Conservation (phyloP, 2,113 vertebrate genomes). For the Struthio camelus region DNA sequence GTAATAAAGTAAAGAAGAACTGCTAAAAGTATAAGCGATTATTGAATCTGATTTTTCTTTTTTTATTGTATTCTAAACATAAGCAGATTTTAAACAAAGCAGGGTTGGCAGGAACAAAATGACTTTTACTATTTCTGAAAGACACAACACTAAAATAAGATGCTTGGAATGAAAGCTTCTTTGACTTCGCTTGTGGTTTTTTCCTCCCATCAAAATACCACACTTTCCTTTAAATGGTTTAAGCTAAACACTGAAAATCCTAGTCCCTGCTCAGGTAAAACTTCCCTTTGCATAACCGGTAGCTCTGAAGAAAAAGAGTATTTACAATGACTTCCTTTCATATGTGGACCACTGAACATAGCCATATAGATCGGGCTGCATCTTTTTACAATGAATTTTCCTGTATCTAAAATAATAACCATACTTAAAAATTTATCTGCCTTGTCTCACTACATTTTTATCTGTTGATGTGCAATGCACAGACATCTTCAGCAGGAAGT, state of each 20-base stretch:
- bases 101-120: not conserved
- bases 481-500: not conserved
- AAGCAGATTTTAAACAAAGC: conserved; percentile 28
- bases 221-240: not conserved
- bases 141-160: not conserved
- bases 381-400: not conserved
- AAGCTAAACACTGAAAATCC: not conserved
- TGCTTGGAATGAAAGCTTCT: not conserved
- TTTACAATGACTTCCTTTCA: not conserved
- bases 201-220: not conserved
- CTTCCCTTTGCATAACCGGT: not conserved
- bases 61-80: not conserved
- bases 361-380: fast-evolving
- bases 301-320: not conserved
- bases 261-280: not conserved
- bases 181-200: not conserved
- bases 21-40: conserved; percentile 1
- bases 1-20: conserved; percentile 59
- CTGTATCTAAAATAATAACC: not conserved
- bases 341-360: not conserved
- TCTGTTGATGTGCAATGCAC: fast-evolving
- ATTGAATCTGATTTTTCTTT: conserved; percentile 13
- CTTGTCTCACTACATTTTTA: fast-evolving
- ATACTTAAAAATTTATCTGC: fast-evolving
- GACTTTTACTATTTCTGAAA: not conserved